These are phyloP conservation scores for Brachirus orientalis DNA, from an alignment of 2,113 vertebrate species.

Conservation along the genomic window DNA sequence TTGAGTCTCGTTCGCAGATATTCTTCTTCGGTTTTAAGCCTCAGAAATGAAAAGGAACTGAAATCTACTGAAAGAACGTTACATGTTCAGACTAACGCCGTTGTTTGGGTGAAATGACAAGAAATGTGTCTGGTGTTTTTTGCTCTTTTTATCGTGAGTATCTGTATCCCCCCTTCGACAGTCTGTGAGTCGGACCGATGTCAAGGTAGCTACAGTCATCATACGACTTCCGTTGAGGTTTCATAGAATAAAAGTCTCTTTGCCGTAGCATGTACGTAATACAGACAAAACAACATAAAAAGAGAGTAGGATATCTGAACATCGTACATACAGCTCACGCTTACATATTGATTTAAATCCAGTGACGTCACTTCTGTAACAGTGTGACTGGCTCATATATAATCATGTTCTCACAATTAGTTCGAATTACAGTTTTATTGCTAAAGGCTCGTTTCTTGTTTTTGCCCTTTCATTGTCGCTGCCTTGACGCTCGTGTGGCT, in stretches of 20 bases:
- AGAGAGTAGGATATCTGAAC: no score
- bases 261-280: fast-evolving
- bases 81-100: background rate
- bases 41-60: background rate
- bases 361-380: no score
- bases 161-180: background rate
- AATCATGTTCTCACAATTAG: no score
- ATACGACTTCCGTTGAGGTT: background rate
- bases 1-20: no score
- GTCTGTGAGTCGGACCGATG: background rate
- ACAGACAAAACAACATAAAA: background rate
- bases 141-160: constrained; percentile 19
- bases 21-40: no score
- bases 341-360: no score
- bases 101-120: background rate
- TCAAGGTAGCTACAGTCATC: background rate
- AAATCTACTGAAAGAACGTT: background rate
- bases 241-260: constrained; percentile 40
- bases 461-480: background rate
- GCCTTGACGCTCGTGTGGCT: constrained; percentile 33
- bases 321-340: no score
- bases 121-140: background rate
- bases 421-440: background rate
- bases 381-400: no score
- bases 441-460: background rate